Evolutionary conservation across 2,113 vertebrate genomes (phyloP).

Genomic region (Leucopsar rothschildi): DNA sequence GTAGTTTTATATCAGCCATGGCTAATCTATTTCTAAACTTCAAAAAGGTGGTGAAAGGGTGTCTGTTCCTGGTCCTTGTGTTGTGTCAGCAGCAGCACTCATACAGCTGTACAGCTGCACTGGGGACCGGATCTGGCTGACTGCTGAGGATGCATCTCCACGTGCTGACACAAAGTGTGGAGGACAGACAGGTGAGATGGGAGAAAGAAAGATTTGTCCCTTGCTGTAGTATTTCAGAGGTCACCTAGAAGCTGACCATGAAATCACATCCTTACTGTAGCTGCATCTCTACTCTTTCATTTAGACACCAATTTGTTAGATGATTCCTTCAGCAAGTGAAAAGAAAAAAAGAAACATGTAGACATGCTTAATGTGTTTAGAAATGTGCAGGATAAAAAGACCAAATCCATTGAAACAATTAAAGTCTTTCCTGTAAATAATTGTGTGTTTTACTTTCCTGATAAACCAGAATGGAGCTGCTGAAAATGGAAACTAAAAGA

Average conservation of each 20-base stretch:
- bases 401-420: background rate
- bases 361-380: background rate
- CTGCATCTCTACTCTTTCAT: background rate
- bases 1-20: background rate
- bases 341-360: background rate
- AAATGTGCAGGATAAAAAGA: background rate
- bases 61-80: background rate
- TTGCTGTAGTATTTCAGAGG: background rate
- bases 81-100: background rate
- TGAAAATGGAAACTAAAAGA: background rate
- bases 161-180: background rate
- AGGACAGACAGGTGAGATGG: background rate
- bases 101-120: background rate
- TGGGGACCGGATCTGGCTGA: background rate
- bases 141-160: background rate
- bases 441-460: background rate
- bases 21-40: background rate
- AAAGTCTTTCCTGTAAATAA: background rate
- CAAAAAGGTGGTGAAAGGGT: background rate
- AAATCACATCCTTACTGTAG: background rate
- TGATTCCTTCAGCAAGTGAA: background rate
- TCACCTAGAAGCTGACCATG: background rate
- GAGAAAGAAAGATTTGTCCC: background rate
- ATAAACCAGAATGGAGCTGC: background rate
- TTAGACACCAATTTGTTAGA: background rate